Evolutionary conservation across 2,888 invertebrate genomes (phyloP).

Genomic region (Chirona hameri): DNA sequence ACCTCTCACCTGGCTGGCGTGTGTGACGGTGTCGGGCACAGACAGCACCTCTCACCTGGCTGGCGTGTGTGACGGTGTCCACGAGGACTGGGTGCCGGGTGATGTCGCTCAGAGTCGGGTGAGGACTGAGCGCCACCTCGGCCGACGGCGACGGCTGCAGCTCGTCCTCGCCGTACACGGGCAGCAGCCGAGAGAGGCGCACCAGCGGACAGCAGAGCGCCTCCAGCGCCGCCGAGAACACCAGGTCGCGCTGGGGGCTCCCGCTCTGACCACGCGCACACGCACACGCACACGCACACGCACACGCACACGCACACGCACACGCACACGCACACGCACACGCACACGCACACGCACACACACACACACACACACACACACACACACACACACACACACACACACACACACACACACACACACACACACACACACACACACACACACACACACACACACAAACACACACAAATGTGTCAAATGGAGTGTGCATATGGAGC

Average conservation of each 20-base stretch:
- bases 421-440: no score
- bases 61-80: conserved; percentile 71
- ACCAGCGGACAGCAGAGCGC: conserved; percentile 77
- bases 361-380: no score
- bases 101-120: conserved; percentile 61
- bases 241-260: conserved; percentile 50
- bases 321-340: no score
- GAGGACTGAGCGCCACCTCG: conserved; percentile 60
- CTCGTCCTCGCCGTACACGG: conserved; percentile 59
- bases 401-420: no score
- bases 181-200: conserved; percentile 65
- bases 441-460: no score
- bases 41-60: conserved; percentile 59
- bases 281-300: no score
- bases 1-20: conserved; percentile 59
- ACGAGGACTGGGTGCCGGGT: conserved; percentile 70
- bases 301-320: no score
- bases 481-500: no score
- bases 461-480: no score
- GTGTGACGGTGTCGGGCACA: conserved; percentile 68
- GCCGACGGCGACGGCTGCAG: conserved; percentile 43
- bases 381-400: no score
- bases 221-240: conserved; percentile 75
- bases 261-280: no score
- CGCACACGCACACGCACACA: no score